phyloP scores from a whole-genome alignment of 2,113 vertebrate genomes.

The Geococcyx californianus region DNA sequence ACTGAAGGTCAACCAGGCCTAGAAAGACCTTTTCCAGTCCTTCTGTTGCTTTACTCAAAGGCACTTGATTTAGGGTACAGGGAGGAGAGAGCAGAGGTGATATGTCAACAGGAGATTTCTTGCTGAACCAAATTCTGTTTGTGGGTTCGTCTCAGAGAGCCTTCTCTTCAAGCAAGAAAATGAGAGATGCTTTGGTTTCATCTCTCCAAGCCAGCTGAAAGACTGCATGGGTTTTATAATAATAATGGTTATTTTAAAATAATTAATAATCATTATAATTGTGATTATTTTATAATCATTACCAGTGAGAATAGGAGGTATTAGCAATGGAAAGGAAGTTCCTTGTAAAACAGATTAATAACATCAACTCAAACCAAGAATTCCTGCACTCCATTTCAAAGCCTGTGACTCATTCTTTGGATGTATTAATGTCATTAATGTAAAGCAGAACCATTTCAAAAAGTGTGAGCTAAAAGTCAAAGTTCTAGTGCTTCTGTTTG shows the following conservation, averaged over 20 bases:
- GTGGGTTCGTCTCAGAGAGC: neutral
- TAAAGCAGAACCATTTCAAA: neutral
- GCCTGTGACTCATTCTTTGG: neutral
- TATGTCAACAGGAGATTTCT: neutral
- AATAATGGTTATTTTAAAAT: neutral
- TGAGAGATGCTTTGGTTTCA: neutral
- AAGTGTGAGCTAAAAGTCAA: neutral
- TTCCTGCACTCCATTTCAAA: neutral
- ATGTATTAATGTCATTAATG: neutral
- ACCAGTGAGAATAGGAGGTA: neutral
- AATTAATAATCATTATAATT: neutral
- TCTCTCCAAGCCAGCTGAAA: neutral
- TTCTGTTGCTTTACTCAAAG: neutral
- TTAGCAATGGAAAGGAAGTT: neutral
- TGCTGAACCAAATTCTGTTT: neutral
- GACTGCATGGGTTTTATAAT: neutral
- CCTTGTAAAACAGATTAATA: neutral
- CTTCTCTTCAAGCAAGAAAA: neutral
- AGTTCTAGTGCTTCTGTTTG: neutral
- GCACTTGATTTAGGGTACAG: neutral
- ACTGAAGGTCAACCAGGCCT: neutral
- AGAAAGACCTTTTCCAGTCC: neutral
- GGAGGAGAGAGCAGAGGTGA: neutral
- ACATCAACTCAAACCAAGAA: neutral
- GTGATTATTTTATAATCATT: neutral